Conservation (phyloP, 2,797 vertebrate species). For the Phylloscopus collybita region DNA sequence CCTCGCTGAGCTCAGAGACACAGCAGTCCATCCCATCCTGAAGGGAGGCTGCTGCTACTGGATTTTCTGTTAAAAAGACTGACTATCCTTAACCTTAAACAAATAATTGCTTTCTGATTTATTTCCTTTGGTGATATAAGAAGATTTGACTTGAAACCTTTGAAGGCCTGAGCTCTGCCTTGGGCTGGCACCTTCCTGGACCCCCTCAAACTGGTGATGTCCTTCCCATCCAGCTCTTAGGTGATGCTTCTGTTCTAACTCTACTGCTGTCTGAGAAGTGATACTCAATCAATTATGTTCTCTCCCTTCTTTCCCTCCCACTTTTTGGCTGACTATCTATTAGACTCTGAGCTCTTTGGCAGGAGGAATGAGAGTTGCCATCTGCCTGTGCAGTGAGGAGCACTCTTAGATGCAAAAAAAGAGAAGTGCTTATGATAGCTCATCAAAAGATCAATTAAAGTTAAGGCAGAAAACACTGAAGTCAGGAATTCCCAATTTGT, state of each 20-base stretch:
- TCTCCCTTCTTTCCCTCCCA: background rate
- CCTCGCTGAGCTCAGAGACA: background rate
- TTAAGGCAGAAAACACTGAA: background rate
- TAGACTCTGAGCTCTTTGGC: background rate
- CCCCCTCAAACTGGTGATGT: background rate
- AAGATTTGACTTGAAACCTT: background rate
- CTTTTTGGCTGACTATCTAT: background rate
- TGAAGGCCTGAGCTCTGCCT: background rate
- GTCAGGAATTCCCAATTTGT: slow-evolving; percentile 7
- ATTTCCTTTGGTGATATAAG: background rate
- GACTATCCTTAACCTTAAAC: background rate
- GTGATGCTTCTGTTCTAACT: background rate
- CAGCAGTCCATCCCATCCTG: background rate
- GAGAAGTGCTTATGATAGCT: background rate
- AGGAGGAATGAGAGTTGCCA: background rate
- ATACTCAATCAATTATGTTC: background rate
- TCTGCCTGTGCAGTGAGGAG: slow-evolving; percentile 7
- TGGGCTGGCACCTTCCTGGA: background rate
- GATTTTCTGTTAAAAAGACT: background rate
- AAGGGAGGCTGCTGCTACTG: background rate
- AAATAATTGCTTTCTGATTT: background rate
- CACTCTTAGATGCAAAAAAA: background rate
- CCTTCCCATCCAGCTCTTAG: background rate
- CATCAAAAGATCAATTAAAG: background rate
- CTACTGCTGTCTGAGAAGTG: background rate